Conservation (phyloP, 2,797 vertebrate genomes). For the Takifugu ocellatus region DNA sequence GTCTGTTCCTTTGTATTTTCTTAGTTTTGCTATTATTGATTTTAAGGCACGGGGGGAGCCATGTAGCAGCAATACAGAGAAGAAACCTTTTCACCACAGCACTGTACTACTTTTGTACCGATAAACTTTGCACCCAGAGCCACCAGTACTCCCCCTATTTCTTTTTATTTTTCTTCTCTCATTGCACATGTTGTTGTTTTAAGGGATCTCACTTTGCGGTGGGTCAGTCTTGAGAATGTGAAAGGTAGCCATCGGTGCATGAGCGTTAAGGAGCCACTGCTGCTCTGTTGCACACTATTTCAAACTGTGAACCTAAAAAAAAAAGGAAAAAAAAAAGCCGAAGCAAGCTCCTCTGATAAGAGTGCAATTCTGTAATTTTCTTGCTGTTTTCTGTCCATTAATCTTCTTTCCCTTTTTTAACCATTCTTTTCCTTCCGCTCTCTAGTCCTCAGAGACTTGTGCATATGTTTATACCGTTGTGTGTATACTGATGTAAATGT, state of each 20-base stretch:
- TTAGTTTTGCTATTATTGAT: conserved; percentile 59
- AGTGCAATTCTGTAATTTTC: conserved; percentile 36
- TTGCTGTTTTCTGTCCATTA: conserved; percentile 14
- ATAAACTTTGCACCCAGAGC: conserved; percentile 78
- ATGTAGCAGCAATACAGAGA: conserved; percentile 83
- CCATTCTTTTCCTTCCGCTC: conserved; percentile 15
- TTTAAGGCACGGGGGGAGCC: conserved; percentile 71
- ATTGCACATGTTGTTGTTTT: conserved; percentile 56
- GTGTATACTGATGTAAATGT: conserved; percentile 77
- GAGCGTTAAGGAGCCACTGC: conserved; percentile 40
- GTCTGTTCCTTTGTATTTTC: conserved; percentile 54
- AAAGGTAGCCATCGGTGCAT: conserved; percentile 29
- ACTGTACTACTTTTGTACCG: conserved; percentile 84
- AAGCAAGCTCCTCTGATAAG: conserved; percentile 57
- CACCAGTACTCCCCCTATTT: conserved; percentile 73
- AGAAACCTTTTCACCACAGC: conserved; percentile 79
- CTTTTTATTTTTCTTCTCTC: conserved; percentile 31
- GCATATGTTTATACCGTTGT: conserved; percentile 74
- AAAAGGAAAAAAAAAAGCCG: conserved; percentile 23
- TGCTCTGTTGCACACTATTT: conserved; percentile 53
- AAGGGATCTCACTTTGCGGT: conserved; percentile 59
- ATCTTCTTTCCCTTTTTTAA: conserved; percentile 29
- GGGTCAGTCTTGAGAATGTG: conserved; percentile 28
- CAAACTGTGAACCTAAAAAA: conserved; percentile 75
- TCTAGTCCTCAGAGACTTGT: conserved; percentile 64